These are phyloP conservation scores for Thamnaconus septentrionalis DNA, from an alignment of 2,113 vertebrate species.

Conservation along the genomic window DNA sequence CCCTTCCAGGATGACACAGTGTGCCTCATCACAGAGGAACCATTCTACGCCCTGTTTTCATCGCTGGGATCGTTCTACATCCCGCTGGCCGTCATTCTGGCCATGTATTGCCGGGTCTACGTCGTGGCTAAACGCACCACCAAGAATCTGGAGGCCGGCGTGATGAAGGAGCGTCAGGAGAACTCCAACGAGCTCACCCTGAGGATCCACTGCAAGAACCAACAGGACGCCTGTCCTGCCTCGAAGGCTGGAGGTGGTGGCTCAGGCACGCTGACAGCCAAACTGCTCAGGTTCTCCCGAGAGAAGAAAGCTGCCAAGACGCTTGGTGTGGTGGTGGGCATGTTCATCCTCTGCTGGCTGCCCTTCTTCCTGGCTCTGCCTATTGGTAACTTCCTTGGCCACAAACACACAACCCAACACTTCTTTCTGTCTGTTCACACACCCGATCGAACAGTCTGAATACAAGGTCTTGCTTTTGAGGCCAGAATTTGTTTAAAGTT, in stretches of 20 bases:
- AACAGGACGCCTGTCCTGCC: constrained; percentile 42
- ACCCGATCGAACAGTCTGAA: too few relatives aligned
- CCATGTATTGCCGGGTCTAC: constrained; percentile 67
- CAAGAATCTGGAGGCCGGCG: constrained; percentile 64
- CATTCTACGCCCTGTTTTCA: constrained; percentile 66
- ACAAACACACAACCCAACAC: not conserved
- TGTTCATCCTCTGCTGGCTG: constrained; percentile 72
- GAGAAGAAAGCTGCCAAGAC: constrained; percentile 71
- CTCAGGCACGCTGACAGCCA: constrained; percentile 48
- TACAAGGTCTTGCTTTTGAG: too few relatives aligned
- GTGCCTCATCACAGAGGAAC: constrained; percentile 60
- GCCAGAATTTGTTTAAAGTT: too few relatives aligned
- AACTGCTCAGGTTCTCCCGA: constrained; percentile 64
- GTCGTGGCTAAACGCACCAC: constrained; percentile 68
- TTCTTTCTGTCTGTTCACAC: not conserved
- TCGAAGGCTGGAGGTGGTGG: constrained; percentile 13
- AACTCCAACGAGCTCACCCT: constrained; percentile 64
- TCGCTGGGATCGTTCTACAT: constrained; percentile 69
- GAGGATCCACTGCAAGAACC: constrained; percentile 67
- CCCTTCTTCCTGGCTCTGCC: constrained; percentile 69
- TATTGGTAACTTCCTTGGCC: constrained; percentile 37
- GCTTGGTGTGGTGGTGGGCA: constrained; percentile 68
- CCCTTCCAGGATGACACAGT: constrained; percentile 46
- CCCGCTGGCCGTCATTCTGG: constrained; percentile 60
- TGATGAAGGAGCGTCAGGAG: constrained; percentile 56